phyloP scores from a whole-genome alignment of 2,797 vertebrate species.

The Natrix natrix region DNA sequence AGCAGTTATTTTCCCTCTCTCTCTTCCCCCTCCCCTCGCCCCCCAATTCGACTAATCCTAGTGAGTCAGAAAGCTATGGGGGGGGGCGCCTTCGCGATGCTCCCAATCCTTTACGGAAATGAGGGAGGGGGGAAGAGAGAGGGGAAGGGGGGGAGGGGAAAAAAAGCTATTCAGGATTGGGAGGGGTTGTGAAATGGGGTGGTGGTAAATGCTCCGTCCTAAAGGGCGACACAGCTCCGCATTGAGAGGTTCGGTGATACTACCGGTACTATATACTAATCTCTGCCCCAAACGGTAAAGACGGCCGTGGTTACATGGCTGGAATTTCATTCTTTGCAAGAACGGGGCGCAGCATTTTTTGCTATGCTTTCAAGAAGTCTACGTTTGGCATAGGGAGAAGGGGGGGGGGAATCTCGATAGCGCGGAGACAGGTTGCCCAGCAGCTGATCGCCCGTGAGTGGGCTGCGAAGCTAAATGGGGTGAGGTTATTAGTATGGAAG shows the following conservation, averaged over 20 bases:
- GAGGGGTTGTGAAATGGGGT: neutral
- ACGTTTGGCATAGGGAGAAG: neutral
- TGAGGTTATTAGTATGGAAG: neutral
- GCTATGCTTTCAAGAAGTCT: neutral
- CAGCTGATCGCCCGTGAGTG: neutral
- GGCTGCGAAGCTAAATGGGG: neutral
- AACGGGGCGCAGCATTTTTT: neutral
- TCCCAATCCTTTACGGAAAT: neutral
- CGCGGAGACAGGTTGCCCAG: neutral
- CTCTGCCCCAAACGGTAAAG: neutral
- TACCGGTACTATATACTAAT: neutral
- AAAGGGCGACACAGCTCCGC: too few relatives aligned
- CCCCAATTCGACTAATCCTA: neutral
- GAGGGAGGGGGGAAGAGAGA: too few relatives aligned
- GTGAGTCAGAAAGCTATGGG: slow-evolving; percentile 18
- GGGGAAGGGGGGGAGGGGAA: rapidly evolving
- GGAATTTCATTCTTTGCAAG: neutral
- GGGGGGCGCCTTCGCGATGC: neutral
- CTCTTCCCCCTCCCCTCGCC: too few relatives aligned
- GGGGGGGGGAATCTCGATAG: rapidly evolving
- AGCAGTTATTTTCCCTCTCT: neutral
- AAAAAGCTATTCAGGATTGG: neutral
- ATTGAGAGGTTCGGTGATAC: neutral
- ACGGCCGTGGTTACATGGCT: neutral
- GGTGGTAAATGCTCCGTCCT: neutral